Evolutionary conservation across 2,797 vertebrate genomes (phyloP), one percentile per base, ranked within the genome.

Genomic region (Onychomys leucogaster): DNA sequence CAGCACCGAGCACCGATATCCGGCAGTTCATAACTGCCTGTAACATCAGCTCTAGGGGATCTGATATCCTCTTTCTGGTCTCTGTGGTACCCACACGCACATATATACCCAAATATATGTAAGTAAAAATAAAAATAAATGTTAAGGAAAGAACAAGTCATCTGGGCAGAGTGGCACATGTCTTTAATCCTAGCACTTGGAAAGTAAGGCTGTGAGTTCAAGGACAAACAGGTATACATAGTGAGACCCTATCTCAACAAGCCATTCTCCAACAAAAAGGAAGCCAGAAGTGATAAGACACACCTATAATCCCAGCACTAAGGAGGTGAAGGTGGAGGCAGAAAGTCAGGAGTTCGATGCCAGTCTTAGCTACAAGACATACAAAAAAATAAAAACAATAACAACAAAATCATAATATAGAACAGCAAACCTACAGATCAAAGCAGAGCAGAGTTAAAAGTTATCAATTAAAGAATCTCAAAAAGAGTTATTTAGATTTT

Each of bases 401-500:
- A 69, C 4, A 69, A 69, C 3, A 69, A 69, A 69, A 69, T 69
- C 65, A 14, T 84, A 63, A 92, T 29, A 86, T 0, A 57, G 41
- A 77, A 91, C 5, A 73, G 32, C 5, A 94, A 93, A 90, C 32
- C 34, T 88, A 77, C 4, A 86, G 57, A 91, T 75, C 81, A 87
- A 87, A 77, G 29, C 83, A 59, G 57, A 25, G 59, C 59, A 61
- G 23, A 61, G 57, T 52, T 94, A 95, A 75, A 82, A 69, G 32
- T 71, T 92, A 83, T 86, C 63, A 92, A 83, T 71, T 71, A 83
- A 29, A 94, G 37, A 86, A 67, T 71, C 67, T 92, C 5, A 25
- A 85, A 92, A 65, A 77, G 85, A 32, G 27, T 32, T 32, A 77
- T 16, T 46, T 49, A 88, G 94, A 65, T 95, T 23, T 78, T 93